Base-by-base conservation (phyloP, 2,113 vertebrate genomes). In the Oostethus manadensis region DNA sequence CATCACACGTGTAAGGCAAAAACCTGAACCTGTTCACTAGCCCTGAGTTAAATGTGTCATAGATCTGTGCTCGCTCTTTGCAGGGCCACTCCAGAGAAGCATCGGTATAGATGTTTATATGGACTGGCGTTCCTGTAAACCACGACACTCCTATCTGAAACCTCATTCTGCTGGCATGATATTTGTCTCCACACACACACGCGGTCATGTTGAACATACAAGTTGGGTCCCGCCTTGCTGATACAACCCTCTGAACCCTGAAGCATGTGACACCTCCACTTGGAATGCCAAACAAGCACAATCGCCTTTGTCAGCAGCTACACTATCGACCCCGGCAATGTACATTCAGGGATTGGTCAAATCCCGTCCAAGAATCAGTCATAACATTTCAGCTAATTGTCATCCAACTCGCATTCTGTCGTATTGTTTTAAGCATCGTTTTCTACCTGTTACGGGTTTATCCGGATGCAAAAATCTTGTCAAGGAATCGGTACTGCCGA, bases 261-360 rank as follows among this genome's bases (percentile, higher is more conserved):
- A 18, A 81, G 77, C 82, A 86, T 81, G 75, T 85, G 68, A 80
- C 84, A 68, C 84, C 76, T 82, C 23, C 13, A 10, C 22, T 18
- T 68, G 77, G 76, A 88, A 86, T 80, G 65, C 54, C 69, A 70
- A 74, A 73, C 63, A 64, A 63, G 72, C 60, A 57, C 74, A 66
- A 64, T 63, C 50, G 20, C 64, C 70, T 72, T 72, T 51, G 80
- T 82, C 77, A 71, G 68, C 56, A 76, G 63, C 69, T 62, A 23
- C 40, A 57, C 33, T 70, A 5, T 17, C 51, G 13, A 45, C 50
- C n/a, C n/a, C n/a, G n/a, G n/a, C n/a, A n/a, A n/a, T n/a, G n/a
- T n/a, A n/a, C n/a, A n/a, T n/a, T n/a, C n/a, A n/a, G n/a, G n/a
- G n/a, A n/a, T n/a, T n/a, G n/a, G n/a, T n/a, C n/a, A n/a, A n/a